phyloP scores from a whole-genome alignment of 2,113 vertebrate genomes.

The Rhegmatorhina hoffmannsi region DNA sequence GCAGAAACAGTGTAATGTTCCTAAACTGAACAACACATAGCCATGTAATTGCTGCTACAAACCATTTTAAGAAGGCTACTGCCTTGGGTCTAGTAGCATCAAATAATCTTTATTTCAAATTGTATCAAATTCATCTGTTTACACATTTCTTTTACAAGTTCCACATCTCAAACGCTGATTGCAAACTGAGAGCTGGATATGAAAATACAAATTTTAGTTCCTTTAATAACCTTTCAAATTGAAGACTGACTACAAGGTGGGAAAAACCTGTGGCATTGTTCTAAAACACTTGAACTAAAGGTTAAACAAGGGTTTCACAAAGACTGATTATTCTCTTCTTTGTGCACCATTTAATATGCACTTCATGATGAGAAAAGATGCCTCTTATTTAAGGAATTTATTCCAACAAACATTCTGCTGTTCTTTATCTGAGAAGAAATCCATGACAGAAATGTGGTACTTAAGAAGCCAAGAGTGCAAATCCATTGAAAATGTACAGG shows the following conservation, averaged over 20 bases:
- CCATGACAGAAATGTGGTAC: neutral
- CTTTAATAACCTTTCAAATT: neutral
- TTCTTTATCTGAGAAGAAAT: neutral
- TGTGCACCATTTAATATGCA: neutral
- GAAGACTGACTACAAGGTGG: neutral
- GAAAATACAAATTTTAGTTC: neutral
- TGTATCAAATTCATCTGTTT: neutral
- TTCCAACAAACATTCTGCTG: neutral
- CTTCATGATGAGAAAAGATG: neutral
- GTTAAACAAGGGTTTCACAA: neutral
- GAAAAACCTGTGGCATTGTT: neutral
- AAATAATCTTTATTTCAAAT: constrained; percentile 8
- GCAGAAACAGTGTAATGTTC: neutral
- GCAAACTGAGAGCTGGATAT: neutral
- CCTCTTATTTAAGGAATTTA: neutral
- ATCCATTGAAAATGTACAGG: neutral
- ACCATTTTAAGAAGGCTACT: neutral
- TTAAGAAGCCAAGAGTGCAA: neutral
- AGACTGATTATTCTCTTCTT: neutral
- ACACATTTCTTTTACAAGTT: neutral
- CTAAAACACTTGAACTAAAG: neutral
- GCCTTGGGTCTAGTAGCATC: neutral
- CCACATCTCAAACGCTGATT: neutral
- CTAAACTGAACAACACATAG: neutral
- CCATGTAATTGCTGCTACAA: neutral